These are phyloP conservation scores for Columba livia DNA, from an alignment of 2,113 vertebrate genomes.

Conservation along the genomic window DNA sequence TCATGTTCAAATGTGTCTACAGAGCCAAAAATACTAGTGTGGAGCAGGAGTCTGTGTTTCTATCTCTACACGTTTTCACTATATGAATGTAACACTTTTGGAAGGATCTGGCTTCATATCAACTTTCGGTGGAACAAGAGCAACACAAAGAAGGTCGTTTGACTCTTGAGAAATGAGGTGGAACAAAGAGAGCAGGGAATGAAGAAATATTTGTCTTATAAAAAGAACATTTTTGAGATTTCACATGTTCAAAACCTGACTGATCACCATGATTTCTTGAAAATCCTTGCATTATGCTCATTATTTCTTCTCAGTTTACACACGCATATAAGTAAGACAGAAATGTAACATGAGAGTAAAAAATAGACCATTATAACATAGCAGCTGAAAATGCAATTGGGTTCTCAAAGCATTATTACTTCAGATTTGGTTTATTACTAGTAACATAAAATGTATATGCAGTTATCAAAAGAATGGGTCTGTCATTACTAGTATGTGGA, in stretches of 20 bases:
- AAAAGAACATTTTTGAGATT: neutral
- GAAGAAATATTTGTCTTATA: neutral
- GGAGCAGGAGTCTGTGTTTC: neutral
- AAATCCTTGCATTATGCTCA: neutral
- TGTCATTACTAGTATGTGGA: neutral
- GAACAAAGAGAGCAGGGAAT: neutral
- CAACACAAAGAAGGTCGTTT: neutral
- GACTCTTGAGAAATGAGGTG: neutral
- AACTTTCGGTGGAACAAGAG: neutral
- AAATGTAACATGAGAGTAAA: neutral
- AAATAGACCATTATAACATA: neutral
- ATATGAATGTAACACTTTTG: neutral
- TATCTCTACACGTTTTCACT: neutral
- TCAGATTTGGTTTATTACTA: neutral
- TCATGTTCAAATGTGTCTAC: neutral
- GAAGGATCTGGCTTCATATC: neutral
- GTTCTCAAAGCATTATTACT: neutral
- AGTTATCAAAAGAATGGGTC: neutral
- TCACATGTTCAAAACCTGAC: neutral
- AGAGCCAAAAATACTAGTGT: neutral
- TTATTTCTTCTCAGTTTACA: neutral
- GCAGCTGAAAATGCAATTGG: neutral
- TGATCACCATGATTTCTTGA: neutral
- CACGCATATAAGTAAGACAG: fast-evolving
- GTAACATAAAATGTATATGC: neutral